phyloP scores from a whole-genome alignment of 2,888 invertebrate genomes.

The Netelia melanura region DNA sequence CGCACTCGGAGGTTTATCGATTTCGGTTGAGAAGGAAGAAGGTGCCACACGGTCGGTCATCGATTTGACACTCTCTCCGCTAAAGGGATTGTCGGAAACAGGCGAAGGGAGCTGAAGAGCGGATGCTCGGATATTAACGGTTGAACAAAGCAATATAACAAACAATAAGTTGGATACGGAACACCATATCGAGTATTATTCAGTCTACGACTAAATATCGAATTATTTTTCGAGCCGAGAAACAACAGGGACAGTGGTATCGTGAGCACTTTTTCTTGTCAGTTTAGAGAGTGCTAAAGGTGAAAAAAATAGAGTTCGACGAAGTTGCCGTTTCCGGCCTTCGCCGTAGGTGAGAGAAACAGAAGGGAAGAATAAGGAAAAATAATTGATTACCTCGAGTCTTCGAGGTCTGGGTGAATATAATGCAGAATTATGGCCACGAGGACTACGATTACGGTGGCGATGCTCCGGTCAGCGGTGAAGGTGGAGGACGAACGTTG shows the following conservation, averaged over 20 bases:
- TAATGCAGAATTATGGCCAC: constrained; percentile 81
- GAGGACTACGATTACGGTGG: constrained; percentile 77
- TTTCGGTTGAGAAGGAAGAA: constrained; percentile 77
- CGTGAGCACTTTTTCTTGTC: neutral
- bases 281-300: neutral
- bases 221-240: too few relatives aligned
- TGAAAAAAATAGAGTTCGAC: constrained; percentile 16
- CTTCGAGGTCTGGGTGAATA: constrained; percentile 29
- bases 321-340: constrained; percentile 32
- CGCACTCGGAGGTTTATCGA: constrained; percentile 80
- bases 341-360: neutral
- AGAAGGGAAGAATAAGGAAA: constrained; percentile 5
- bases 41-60: constrained; percentile 80
- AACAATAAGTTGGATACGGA: neutral
- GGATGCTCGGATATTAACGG: constrained; percentile 45
- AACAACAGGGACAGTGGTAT: too few relatives aligned
- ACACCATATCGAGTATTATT: neutral
- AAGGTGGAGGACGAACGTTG: constrained; percentile 70
- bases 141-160: constrained; percentile 23
- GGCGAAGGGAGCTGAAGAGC: constrained; percentile 64
- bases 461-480: constrained; percentile 55
- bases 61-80: constrained; percentile 78
- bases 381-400: neutral
- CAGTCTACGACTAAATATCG: neutral
- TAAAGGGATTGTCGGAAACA: constrained; percentile 77